Evolutionary conservation across 2,888 invertebrate species (phyloP).

Genomic region (Andrena praecox): DNA sequence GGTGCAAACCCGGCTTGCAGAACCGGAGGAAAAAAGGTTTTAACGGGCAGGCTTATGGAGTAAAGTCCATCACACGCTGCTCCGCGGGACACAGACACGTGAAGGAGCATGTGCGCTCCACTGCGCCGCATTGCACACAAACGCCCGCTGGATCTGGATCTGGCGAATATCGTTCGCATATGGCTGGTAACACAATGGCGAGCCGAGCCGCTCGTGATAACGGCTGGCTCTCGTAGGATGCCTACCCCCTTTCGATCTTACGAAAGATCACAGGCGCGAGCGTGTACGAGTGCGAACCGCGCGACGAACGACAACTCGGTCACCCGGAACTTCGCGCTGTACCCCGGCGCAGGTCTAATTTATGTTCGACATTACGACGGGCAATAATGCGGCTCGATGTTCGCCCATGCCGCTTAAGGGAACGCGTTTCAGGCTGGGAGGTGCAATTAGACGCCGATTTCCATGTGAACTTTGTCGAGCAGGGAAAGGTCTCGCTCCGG

Average conservation of each 20-base stretch:
- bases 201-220: conserved; percentile 62
- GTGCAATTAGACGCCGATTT: conserved; percentile 17
- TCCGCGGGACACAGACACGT: not conserved
- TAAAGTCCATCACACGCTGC: conserved; percentile 73
- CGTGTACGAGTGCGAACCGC: conserved; percentile 51
- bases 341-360: conserved; percentile 61
- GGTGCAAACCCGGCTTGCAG: conserved; percentile 71
- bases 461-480: conserved; percentile 41
- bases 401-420: conserved; percentile 34
- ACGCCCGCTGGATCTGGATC: conserved; percentile 47
- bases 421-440: not conserved
- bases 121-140: not conserved
- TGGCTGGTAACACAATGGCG: conserved; percentile 62
- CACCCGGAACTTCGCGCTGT: conserved; percentile 78
- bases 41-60: conserved; percentile 59
- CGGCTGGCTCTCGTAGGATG: conserved; percentile 49
- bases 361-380: conserved; percentile 63
- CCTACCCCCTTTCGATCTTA: conserved; percentile 60
- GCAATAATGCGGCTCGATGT: conserved; percentile 49
- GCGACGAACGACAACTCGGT: conserved; percentile 74
- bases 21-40: conserved; percentile 47
- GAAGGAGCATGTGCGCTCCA: not conserved
- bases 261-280: conserved; percentile 61
- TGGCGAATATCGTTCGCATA: conserved; percentile 56
- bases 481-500: not conserved